phyloP scores from a whole-genome alignment of 2,797 vertebrate genomes.

The Dryobates pubescens region DNA sequence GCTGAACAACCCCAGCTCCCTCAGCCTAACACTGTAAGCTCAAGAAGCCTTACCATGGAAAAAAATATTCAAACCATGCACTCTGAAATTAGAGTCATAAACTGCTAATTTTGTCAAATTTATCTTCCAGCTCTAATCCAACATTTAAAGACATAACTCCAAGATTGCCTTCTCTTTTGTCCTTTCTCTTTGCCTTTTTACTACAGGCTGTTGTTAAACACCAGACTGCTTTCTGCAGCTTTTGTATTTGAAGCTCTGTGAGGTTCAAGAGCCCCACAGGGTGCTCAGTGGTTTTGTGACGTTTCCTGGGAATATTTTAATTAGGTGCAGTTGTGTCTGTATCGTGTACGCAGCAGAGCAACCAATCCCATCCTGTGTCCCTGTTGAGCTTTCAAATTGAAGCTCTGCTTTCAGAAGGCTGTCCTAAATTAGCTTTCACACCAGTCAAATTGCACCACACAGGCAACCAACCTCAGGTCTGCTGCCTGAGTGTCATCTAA shows the following conservation, averaged over 20 bases:
- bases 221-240: background rate
- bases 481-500: background rate
- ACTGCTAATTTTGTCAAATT: background rate
- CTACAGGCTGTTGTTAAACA: background rate
- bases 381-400: slow-evolving; percentile 36
- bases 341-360: background rate
- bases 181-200: background rate
- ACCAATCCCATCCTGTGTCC: background rate
- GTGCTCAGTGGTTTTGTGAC: background rate
- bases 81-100: background rate
- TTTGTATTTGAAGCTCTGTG: background rate
- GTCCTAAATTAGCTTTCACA: slow-evolving; percentile 37
- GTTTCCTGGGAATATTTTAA: slow-evolving; percentile 31
- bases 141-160: background rate
- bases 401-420: background rate
- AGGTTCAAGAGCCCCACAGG: background rate
- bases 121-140: background rate
- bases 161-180: background rate
- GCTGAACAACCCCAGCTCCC: too few relatives aligned
- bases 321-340: background rate
- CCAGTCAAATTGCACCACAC: background rate
- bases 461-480: background rate
- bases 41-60: background rate
- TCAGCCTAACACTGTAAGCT: background rate
- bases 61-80: background rate